Evolutionary conservation across 2,113 vertebrate genomes (phyloP).

Genomic region (Ifrita kowaldi): DNA sequence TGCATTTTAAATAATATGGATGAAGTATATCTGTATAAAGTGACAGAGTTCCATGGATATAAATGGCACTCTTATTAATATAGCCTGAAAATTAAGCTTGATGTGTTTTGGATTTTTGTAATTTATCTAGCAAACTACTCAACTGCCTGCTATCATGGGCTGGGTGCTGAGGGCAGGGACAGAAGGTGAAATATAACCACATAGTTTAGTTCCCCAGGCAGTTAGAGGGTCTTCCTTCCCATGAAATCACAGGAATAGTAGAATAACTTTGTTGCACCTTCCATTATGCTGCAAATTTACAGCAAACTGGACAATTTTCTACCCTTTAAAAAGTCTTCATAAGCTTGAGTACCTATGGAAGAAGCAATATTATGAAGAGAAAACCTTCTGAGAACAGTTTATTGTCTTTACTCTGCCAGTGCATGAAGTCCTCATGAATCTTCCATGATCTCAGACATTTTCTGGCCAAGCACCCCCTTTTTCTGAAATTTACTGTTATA

Average conservation of each 20-base stretch:
- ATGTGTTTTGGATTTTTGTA: background rate
- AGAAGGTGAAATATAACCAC: background rate
- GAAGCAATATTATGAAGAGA: background rate
- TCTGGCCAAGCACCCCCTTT: background rate
- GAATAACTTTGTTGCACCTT: background rate
- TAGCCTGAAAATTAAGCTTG: background rate
- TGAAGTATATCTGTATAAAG: background rate
- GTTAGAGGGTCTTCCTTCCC: background rate
- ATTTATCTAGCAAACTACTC: background rate
- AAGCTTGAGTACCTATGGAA: background rate
- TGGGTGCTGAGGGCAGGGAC: background rate
- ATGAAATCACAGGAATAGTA: background rate
- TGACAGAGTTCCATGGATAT: background rate
- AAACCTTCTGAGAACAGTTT: background rate
- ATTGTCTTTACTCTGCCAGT: background rate
- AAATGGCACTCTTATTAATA: background rate
- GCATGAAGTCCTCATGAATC: background rate
- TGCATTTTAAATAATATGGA: background rate
- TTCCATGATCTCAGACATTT: background rate
- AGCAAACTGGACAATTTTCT: background rate
- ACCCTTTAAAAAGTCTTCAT: background rate
- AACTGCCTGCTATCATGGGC: background rate
- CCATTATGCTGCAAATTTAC: background rate
- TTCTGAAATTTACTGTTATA: background rate
- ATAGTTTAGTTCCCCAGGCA: background rate